These are phyloP conservation scores for Spilogale gracilis DNA, from an alignment of 2,113 vertebrate genomes.

Conservation along the genomic window DNA sequence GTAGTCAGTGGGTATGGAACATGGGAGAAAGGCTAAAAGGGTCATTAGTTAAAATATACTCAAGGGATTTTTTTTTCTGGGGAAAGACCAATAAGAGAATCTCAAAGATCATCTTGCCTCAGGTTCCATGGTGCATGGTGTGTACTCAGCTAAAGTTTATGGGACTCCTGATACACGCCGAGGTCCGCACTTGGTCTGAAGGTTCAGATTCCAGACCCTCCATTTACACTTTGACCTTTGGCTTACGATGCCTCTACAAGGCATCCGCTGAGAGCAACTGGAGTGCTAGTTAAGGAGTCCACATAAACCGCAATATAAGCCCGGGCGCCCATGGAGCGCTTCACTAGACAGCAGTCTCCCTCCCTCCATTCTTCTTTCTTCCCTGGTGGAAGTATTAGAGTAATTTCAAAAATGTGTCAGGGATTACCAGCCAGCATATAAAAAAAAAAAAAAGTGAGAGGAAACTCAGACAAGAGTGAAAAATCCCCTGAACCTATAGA, in stretches of 20 bases:
- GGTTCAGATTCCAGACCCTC: neutral
- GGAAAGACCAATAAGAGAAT: slow-evolving; percentile 39
- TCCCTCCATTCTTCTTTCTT: neutral
- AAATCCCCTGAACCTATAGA: neutral
- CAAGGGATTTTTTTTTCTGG: slow-evolving; percentile 25
- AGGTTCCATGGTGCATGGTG: neutral
- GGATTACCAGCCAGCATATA: neutral
- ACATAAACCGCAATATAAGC: neutral
- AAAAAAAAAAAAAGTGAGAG: neutral
- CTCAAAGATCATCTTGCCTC: neutral
- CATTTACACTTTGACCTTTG: neutral
- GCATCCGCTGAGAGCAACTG: neutral
- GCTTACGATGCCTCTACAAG: neutral
- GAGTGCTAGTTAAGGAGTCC: neutral
- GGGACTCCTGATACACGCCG: neutral
- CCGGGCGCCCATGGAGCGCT: neutral
- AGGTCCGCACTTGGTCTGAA: neutral
- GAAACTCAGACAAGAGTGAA: neutral
- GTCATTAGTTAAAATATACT: slow-evolving; percentile 43
- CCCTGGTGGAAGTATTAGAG: neutral
- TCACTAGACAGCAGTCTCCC: neutral
- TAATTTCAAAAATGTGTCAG: neutral
- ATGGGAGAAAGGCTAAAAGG: slow-evolving; percentile 12
- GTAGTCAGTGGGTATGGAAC: neutral
- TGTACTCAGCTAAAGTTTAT: neutral